Percentiles rank a stretch among this genome's conserved stretches.
phyloP scores from a whole-genome alignment of 2,113 vertebrate species.

The Pelecanoides urinatrix region DNA sequence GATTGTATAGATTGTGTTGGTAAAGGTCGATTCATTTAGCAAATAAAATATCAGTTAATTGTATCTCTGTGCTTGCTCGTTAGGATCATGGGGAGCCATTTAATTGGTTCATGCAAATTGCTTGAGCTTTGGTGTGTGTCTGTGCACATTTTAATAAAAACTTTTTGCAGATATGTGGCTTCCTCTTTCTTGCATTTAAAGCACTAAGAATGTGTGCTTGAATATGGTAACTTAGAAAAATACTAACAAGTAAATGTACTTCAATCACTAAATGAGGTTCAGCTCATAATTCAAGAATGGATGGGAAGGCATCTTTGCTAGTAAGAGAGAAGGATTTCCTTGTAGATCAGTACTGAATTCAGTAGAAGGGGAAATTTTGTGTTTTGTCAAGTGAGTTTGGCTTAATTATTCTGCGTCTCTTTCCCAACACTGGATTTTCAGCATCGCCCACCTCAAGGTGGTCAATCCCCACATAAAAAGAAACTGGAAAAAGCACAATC shows the following conservation, averaged over 20 bases:
- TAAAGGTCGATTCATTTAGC: constrained; percentile 40
- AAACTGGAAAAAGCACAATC: not conserved
- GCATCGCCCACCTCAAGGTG: accelerated
- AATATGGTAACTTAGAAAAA: not conserved
- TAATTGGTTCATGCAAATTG: constrained; percentile 18
- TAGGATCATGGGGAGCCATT: not conserved
- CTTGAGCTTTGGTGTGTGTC: not conserved
- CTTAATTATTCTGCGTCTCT: not conserved
- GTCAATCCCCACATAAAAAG: not conserved
- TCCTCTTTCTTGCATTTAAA: not conserved
- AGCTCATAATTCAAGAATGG: not conserved
- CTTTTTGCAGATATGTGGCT: not conserved
- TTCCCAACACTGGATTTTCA: not conserved
- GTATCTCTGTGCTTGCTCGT: not conserved
- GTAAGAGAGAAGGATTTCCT: not conserved
- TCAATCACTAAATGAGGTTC: not conserved
- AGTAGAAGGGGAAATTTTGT: not conserved
- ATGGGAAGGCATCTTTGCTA: not conserved
- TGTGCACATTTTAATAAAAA: not conserved
- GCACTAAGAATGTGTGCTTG: not conserved
- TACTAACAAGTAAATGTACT: not conserved
- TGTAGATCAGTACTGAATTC: not conserved
- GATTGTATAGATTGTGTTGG: constrained; percentile 6
- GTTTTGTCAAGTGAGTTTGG: not conserved
- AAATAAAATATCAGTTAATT: constrained; percentile 29